phyloP scores from a whole-genome alignment of 2,113 vertebrate species.

The Corvus hawaiiensis region DNA sequence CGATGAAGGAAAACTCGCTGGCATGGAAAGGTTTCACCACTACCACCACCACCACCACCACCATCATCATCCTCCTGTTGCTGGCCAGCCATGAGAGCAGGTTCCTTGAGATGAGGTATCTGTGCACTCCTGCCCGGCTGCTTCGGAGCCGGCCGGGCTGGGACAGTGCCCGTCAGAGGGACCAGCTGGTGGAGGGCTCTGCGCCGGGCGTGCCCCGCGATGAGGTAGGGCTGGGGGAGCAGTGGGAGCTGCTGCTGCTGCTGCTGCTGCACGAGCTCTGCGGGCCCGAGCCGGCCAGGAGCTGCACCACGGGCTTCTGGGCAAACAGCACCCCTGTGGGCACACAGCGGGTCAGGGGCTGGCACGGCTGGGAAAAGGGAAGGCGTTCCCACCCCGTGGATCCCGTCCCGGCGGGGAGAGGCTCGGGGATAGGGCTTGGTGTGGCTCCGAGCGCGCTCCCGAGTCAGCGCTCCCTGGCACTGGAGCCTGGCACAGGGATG shows the following conservation, averaged over 20 bases:
- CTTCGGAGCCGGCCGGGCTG: background rate
- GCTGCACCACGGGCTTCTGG: constrained; percentile 79
- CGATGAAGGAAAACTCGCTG: constrained; percentile 17
- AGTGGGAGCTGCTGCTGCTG: constrained; percentile 73
- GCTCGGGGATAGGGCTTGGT: background rate
- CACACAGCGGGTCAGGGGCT: rapidly evolving
- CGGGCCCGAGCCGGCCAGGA: constrained; percentile 71
- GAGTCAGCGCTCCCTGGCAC: background rate
- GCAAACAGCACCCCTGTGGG: constrained; percentile 78
- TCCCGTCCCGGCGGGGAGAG: background rate
- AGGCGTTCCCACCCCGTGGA: rapidly evolving
- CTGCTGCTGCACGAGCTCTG: constrained; percentile 69
- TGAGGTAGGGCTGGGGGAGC: constrained; percentile 79
- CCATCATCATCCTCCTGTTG: background rate
- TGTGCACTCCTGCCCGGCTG: background rate
- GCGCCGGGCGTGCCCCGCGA: constrained; percentile 75
- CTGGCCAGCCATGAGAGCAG: constrained; percentile 29
- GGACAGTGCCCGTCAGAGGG: constrained; percentile 65
- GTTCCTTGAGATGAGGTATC: constrained; percentile 72
- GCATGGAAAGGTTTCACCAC: background rate
- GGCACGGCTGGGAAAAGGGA: rapidly evolving
- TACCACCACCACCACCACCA: background rate
- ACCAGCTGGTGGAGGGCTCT: constrained; percentile 83
- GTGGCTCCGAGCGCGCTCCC: background rate
- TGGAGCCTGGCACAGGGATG: background rate